Percentiles rank a stretch among this genome's conserved stretches.
phyloP scores from a whole-genome alignment of 2,113 vertebrate species.

The Hyperoodon ampullatus region DNA sequence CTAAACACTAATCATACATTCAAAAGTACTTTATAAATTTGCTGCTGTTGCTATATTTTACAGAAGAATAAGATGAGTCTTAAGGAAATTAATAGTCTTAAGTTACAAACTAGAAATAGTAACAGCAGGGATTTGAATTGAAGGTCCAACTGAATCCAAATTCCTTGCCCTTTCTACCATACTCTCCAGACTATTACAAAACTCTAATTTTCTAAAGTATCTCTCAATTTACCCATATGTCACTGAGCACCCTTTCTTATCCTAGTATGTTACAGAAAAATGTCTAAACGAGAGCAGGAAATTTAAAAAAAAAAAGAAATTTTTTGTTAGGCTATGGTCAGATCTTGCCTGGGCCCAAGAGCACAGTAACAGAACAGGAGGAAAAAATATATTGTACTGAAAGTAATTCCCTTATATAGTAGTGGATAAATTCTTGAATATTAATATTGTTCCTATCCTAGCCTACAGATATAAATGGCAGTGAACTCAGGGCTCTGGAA shows the following conservation, averaged over 20 bases:
- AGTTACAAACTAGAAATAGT: neutral
- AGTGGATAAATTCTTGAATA: neutral
- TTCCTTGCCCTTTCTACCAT: rapidly evolving
- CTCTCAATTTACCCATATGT: neutral
- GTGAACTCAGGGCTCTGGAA: neutral
- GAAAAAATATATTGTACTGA: neutral
- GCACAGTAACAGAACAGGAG: neutral
- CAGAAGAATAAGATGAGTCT: neutral
- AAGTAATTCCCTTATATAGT: neutral
- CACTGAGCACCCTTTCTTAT: neutral
- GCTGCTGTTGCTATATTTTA: neutral
- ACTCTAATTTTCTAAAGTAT: neutral
- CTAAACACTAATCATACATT: neutral
- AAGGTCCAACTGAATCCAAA: neutral
- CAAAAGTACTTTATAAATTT: slow-evolving; percentile 5
- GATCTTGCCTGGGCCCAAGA: neutral
- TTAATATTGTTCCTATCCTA: neutral
- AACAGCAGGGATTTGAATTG: neutral
- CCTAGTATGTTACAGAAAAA: neutral
- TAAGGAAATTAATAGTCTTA: neutral
- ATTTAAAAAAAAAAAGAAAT: neutral
- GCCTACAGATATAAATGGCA: neutral
- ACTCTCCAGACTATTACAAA: neutral
- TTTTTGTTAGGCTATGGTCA: neutral
- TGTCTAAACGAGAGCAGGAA: neutral